Percentiles rank a stretch among this genome's conserved stretches.
Conservation (phyloP, 2,113 vertebrate species). For the Vombatus ursinus region DNA sequence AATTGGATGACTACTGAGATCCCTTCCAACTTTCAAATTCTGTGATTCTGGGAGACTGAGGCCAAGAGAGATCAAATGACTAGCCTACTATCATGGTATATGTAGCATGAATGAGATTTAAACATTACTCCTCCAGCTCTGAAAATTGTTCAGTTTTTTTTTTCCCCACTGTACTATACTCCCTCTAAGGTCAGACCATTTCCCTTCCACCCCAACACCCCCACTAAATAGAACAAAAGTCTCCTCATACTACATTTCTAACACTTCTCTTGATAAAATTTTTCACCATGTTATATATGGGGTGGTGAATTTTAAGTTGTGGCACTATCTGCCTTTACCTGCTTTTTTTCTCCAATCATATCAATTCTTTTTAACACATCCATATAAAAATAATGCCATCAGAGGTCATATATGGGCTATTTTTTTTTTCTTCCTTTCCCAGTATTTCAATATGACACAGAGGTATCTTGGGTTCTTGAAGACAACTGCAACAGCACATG, state of each 20-base stretch:
- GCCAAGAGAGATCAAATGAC: too few relatives aligned
- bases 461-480: not conserved
- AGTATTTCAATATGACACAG: too few relatives aligned
- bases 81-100: too few relatives aligned
- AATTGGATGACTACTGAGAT: not conserved
- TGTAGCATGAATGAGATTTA: not conserved
- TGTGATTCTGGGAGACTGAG: not conserved
- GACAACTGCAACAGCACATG: not conserved
- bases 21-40: too few relatives aligned
- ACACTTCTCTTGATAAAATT: not conserved
- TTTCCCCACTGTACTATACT: not conserved
- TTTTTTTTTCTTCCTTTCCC: too few relatives aligned
- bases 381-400: too few relatives aligned
- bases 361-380: not conserved
- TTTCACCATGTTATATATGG: not conserved
- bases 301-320: not conserved
- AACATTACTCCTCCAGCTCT: not conserved
- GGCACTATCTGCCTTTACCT: not conserved
- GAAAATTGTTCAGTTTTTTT: not conserved
- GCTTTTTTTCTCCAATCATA: not conserved
- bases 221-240: not conserved
- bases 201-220: too few relatives aligned
- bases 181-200: too few relatives aligned
- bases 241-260: not conserved
- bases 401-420: too few relatives aligned